phyloP scores from a whole-genome alignment of 2,888 invertebrate species.

The Andrena bicolor region DNA sequence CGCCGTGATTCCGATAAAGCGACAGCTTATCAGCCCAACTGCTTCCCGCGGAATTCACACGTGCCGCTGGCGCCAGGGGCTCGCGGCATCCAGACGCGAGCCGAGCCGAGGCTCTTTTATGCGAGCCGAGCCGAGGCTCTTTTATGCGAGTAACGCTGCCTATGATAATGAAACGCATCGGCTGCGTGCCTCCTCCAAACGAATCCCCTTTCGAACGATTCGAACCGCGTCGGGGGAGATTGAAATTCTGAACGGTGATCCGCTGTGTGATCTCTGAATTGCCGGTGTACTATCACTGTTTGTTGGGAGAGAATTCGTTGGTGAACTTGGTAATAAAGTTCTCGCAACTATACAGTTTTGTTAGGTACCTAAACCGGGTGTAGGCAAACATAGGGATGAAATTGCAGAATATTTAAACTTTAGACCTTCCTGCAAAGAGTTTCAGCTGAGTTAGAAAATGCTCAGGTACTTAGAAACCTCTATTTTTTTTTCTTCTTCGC shows the following conservation, averaged over 20 bases:
- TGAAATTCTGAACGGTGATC: conserved; percentile 36
- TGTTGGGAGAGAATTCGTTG: not conserved
- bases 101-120: conserved; percentile 16
- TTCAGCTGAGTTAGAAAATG: too few relatives aligned
- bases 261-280: not conserved
- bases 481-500: too few relatives aligned
- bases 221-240: not conserved
- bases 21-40: conserved; percentile 41
- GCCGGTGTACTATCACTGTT: not conserved
- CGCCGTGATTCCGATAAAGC: conserved; percentile 51
- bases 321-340: not conserved
- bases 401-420: not conserved
- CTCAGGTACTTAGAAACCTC: too few relatives aligned
- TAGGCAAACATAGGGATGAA: not conserved
- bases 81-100: conserved; percentile 34
- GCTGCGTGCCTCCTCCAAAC: conserved; percentile 13
- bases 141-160: conserved; percentile 21
- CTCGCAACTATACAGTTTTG: too few relatives aligned
- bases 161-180: conserved; percentile 44
- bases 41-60: conserved; percentile 45
- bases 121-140: conserved; percentile 11
- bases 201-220: conserved; percentile 6
- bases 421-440: too few relatives aligned
- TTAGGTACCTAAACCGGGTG: too few relatives aligned
- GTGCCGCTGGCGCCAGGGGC: conserved; percentile 52